These are phyloP conservation scores for Porites rus DNA, from an alignment of 92 coral and sea anemone species.

Conservation along the genomic window DNA sequence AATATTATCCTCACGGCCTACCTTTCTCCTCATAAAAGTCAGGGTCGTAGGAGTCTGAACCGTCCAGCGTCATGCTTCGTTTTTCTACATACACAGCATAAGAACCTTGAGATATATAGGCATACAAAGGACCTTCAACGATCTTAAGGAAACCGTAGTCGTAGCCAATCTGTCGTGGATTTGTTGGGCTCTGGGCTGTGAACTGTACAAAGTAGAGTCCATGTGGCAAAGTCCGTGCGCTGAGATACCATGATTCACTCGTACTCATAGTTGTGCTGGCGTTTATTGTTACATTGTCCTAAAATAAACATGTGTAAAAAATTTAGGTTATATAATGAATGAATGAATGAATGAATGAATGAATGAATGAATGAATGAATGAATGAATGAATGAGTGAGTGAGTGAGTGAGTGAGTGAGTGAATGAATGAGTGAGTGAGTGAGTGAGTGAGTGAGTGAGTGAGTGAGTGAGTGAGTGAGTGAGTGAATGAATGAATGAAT, in stretches of 20 bases:
- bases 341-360: neutral
- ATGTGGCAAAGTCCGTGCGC: conserved; percentile 45
- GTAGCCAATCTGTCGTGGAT: conserved; percentile 10
- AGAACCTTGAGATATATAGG: conserved; percentile 57
- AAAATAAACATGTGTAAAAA: neutral
- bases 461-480: neutral
- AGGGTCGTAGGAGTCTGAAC: conserved; percentile 65
- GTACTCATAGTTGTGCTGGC: neutral
- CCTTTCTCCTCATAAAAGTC: conserved; percentile 40
- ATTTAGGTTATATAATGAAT: neutral
- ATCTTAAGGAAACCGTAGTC: conserved; percentile 61
- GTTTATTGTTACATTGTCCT: conserved; percentile 20
- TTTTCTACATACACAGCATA: conserved; percentile 40
- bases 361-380: neutral
- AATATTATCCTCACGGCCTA: neutral
- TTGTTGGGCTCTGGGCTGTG: conserved; percentile 10
- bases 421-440: too few relatives aligned
- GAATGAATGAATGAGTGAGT: neutral
- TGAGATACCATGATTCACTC: neutral
- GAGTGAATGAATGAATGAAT: neutral
- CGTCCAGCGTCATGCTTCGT: conserved; percentile 38
- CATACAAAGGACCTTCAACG: conserved; percentile 51
- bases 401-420: too few relatives aligned
- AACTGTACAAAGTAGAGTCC: conserved; percentile 66
- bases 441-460: neutral